These are phyloP conservation scores for Eulemur macaco DNA, from an alignment of 2,113 vertebrate species.

Conservation along the genomic window DNA sequence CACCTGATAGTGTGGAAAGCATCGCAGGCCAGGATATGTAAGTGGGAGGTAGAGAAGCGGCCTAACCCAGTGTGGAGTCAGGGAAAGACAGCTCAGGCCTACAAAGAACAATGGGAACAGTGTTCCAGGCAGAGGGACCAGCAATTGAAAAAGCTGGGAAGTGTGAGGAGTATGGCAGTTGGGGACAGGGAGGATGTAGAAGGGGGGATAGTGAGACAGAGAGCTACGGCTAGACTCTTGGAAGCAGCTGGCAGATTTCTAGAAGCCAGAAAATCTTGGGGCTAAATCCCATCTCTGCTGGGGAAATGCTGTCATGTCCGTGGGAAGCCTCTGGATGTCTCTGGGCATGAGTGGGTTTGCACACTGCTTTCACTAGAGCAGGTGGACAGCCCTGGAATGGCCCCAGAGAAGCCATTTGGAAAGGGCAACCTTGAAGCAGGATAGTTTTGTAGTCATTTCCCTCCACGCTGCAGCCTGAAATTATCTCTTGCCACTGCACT, in stretches of 20 bases:
- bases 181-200: not conserved
- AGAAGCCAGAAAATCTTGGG: not conserved
- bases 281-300: not conserved
- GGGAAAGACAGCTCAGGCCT: not conserved
- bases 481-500: not conserved
- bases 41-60: not conserved
- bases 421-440: not conserved
- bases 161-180: not conserved
- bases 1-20: not conserved
- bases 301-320: not conserved
- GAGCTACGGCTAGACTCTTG: not conserved
- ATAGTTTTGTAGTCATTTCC: not conserved
- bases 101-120: not conserved
- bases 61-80: not conserved
- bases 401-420: not conserved
- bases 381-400: not conserved
- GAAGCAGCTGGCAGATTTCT: not conserved
- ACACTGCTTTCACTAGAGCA: not conserved
- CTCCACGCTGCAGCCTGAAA: not conserved
- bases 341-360: not conserved
- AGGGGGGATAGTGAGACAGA: not conserved
- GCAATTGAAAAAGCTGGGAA: not conserved
- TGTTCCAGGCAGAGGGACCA: not conserved
- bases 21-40: not conserved
- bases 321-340: not conserved